Percentiles rank a stretch among this genome's conserved stretches.
phyloP scores from a whole-genome alignment of 2,113 vertebrate genomes.

The Parotia lawesii region DNA sequence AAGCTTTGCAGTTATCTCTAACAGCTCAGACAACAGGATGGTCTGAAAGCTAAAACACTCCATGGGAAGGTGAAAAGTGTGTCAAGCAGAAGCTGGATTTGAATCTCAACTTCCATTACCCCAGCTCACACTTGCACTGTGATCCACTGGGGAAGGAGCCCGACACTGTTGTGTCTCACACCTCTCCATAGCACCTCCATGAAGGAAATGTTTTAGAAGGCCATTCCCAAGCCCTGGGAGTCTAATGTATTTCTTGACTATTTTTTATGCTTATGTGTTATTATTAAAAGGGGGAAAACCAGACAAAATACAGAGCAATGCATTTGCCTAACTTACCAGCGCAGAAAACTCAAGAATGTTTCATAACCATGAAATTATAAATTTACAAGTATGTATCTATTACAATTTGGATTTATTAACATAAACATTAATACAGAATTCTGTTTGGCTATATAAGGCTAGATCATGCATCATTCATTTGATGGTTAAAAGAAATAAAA shows the following conservation, averaged over 20 bases:
- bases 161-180: neutral
- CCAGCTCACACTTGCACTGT: neutral
- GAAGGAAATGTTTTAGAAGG: neutral
- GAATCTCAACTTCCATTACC: neutral
- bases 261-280: neutral
- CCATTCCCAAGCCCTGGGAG: neutral
- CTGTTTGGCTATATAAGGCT: neutral
- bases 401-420: neutral
- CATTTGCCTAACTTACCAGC: neutral
- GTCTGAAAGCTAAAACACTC: neutral
- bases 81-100: neutral
- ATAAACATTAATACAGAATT: neutral
- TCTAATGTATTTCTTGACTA: neutral
- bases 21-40: neutral
- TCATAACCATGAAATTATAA: neutral
- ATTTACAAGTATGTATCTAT: neutral
- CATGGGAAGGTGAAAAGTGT: neutral
- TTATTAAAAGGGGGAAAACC: neutral
- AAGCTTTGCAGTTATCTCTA: neutral
- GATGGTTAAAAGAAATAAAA: neutral
- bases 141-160: neutral
- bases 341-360: neutral
- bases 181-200: neutral
- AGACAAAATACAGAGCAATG: neutral
- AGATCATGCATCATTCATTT: accelerated